A percentile compares a stretch with the other conserved stretches of the same genome.
phyloP scores from a whole-genome alignment of 35 echinoderm and acorn worm species.

The Hemicentrotus pulcherrimus region DNA sequence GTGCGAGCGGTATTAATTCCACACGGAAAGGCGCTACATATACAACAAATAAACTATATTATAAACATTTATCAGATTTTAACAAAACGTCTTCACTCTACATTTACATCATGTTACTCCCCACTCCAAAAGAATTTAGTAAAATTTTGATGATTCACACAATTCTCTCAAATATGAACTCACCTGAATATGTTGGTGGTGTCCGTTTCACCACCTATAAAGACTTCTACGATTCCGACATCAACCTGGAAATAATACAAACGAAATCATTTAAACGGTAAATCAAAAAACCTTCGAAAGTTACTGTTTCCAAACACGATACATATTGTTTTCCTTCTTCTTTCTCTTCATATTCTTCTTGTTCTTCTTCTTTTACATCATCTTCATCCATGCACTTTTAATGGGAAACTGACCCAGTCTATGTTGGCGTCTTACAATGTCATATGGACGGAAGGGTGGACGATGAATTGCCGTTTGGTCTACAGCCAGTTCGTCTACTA shows the following conservation, averaged over 20 bases:
- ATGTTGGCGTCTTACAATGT: too few species aligned
- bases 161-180: background rate
- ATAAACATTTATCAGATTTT: too few species aligned
- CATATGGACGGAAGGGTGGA: background rate
- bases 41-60: too few species aligned
- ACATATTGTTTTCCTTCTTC: background rate
- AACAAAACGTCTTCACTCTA: too few species aligned
- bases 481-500: too few species aligned
- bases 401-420: background rate
- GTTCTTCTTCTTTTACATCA: background rate
- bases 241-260: slow-evolving; percentile 60
- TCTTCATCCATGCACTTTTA: background rate
- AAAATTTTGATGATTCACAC: too few species aligned
- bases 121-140: too few species aligned
- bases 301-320: background rate
- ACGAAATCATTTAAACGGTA: background rate
- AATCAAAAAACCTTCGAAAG: background rate
- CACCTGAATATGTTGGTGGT: slow-evolving; percentile 58
- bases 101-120: too few species aligned
- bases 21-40: too few species aligned
- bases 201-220: slow-evolving; percentile 65
- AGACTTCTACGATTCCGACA: slow-evolving; percentile 71
- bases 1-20: too few species aligned
- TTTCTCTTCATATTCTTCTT: background rate
- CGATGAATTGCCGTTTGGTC: too few species aligned